Evolutionary conservation across 2,113 vertebrate genomes (phyloP), one percentile per base, ranked within the genome.

Genomic region (Plecotus auritus): DNA sequence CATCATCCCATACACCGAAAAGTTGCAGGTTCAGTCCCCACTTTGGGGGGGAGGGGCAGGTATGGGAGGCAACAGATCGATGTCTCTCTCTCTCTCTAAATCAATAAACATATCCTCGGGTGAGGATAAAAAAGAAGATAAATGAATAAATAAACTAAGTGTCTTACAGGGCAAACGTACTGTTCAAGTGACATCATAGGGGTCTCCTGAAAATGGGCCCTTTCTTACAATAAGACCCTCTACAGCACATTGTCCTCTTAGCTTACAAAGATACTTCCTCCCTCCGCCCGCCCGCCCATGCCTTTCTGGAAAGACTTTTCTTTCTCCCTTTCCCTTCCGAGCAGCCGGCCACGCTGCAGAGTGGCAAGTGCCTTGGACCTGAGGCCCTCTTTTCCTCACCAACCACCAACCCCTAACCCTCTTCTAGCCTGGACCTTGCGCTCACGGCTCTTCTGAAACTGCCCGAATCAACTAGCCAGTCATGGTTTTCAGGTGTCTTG

Each of bases 331-430:
- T 32, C 22, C 59, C 78, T 70, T 49, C n/a, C 2, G 30, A 83
- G 40, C 35, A 37, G 10, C 85, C 18, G 22, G 35, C 18, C 30
- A 35, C 4, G 32, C 32, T 47, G 26, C 42, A 32, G 13, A 37
- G 12, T 59, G 0, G 0, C 20, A 32, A 37, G 7, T 2, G 8
- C 40, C n/a, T 26, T 0, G 14, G 14, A 61, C 7, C 6, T 3
- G 20, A 26, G 28, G 32, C 18, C 26, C 20, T 35, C 64, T 51
- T 59, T 40, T 28, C 26, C n/a, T 10, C 13, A 61, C 28, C 22
- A n/a, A 26, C 16, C 13, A 40, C 37, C 2, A 9, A 1, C 9
- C 40, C n/a, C 26, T 7, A 72, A 47, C 9, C 76, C 47, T 70
- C 51, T 2, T 16, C 18, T 0, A 22, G 83, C 20, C 22, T 4